Percentiles rank a stretch among this genome's conserved stretches.
These are phyloP conservation scores for Trichoplusia ni DNA, from an alignment of 1,140 invertebrate genomes.

Conservation along the genomic window DNA sequence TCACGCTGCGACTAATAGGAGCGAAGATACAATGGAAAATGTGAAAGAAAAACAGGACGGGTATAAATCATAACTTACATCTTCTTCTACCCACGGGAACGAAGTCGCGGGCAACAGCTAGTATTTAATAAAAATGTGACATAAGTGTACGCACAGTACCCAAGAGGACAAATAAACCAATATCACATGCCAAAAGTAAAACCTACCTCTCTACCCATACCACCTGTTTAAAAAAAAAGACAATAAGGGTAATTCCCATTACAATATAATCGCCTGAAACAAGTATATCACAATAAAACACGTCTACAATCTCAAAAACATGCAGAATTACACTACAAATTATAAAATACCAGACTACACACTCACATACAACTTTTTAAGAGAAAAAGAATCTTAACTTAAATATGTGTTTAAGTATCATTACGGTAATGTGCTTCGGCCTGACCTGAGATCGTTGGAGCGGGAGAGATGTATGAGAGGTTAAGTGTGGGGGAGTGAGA, in stretches of 20 bases:
- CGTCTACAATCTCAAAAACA: conserved; percentile 26
- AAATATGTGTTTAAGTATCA: conserved; percentile 81
- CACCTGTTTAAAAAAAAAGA: too few relatives aligned
- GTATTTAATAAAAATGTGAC: too few relatives aligned
- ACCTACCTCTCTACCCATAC: too few relatives aligned
- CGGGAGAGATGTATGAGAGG: conserved; percentile 45
- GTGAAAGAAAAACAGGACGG: too few relatives aligned
- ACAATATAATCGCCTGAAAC: not conserved
- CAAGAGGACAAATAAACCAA: too few relatives aligned
- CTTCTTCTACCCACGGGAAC: too few relatives aligned
- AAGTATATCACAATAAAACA: conserved; percentile 6
- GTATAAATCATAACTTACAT: too few relatives aligned
- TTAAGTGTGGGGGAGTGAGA: conserved; percentile 48
- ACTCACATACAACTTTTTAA: conserved; percentile 60
- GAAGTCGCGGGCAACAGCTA: too few relatives aligned
- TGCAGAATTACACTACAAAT: conserved; percentile 36
- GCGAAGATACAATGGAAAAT: too few relatives aligned
- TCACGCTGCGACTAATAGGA: too few relatives aligned
- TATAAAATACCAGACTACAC: conserved; percentile 43
- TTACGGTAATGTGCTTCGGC: conserved; percentile 72
- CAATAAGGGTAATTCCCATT: not conserved
- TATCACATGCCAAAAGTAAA: too few relatives aligned
- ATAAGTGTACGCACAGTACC: too few relatives aligned
- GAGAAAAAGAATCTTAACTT: conserved; percentile 76
- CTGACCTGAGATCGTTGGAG: conserved; percentile 67